Conservation (phyloP, 2,888 invertebrate genomes). For the Drosophila sordidapex region DNA sequence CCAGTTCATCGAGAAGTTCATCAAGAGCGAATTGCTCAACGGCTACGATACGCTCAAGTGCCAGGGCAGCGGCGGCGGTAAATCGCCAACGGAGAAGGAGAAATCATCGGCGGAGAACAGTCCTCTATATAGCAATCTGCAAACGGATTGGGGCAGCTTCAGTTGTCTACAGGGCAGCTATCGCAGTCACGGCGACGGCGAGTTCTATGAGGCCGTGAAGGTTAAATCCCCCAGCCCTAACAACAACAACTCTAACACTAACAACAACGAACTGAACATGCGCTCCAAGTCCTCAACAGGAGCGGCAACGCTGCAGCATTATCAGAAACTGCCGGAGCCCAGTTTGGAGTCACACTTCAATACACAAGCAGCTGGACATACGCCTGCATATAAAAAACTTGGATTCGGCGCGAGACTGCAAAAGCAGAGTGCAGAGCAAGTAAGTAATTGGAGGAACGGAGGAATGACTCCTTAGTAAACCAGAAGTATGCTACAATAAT, state of each 20-base stretch:
- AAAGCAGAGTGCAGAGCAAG: conserved; percentile 56
- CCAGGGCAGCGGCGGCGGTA: conserved; percentile 49
- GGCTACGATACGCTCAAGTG: conserved; percentile 79
- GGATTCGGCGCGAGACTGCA: conserved; percentile 67
- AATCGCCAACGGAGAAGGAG: conserved; percentile 34
- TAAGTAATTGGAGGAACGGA: conserved; percentile 28
- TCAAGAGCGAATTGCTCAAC: conserved; percentile 80
- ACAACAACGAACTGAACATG: conserved; percentile 61
- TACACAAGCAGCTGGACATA: conserved; percentile 66
- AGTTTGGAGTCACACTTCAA: conserved; percentile 73
- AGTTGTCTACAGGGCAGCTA: conserved; percentile 82
- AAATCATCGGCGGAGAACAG: conserved; percentile 33
- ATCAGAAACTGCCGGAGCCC: conserved; percentile 78
- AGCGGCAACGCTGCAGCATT: conserved; percentile 74
- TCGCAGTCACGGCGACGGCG: conserved; percentile 80
- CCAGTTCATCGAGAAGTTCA: conserved; percentile 83
- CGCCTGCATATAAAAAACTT: conserved; percentile 68
- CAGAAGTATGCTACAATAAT: background rate
- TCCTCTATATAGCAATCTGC: conserved; percentile 59
- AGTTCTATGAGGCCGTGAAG: conserved; percentile 79
- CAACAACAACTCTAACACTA: conserved; percentile 25
- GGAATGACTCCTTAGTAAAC: background rate
- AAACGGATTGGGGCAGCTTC: conserved; percentile 69
- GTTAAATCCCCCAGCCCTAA: conserved; percentile 45
- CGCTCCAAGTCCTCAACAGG: conserved; percentile 61